phyloP scores from a whole-genome alignment of 1,140 invertebrate species.

The Drosophila tristis region DNA sequence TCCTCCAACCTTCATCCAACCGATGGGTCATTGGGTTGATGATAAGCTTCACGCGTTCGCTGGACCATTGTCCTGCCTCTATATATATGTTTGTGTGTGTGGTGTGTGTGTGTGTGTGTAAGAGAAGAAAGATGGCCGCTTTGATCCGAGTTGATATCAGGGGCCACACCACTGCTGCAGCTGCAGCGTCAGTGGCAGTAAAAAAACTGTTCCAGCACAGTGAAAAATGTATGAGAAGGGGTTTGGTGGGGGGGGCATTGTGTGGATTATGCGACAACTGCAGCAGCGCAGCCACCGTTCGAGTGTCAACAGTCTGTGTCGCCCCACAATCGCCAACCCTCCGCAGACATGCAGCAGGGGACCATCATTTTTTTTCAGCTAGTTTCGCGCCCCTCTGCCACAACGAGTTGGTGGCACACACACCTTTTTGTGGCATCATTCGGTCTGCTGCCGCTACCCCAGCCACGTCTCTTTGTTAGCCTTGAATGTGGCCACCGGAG shows the following conservation, averaged over 20 bases:
- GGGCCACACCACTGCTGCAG: slow-evolving; percentile 47
- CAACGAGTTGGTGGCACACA: slow-evolving; percentile 34
- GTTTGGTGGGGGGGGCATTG: slow-evolving; percentile 23
- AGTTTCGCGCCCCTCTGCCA: slow-evolving; percentile 37
- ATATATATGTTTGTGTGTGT: slow-evolving; percentile 24
- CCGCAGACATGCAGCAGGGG: background rate
- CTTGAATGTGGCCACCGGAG: slow-evolving; percentile 43
- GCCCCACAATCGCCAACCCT: slow-evolving; percentile 12
- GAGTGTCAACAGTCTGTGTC: slow-evolving; percentile 60
- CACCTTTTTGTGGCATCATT: slow-evolving; percentile 16
- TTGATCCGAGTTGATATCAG: slow-evolving; percentile 78
- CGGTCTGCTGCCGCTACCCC: background rate
- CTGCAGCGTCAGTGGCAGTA: slow-evolving; percentile 31
- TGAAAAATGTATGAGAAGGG: background rate
- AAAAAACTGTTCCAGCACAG: slow-evolving; percentile 10
- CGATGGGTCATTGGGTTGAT: slow-evolving; percentile 71
- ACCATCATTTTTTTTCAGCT: slow-evolving; percentile 48
- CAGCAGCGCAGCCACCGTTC: slow-evolving; percentile 50
- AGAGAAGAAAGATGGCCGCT: slow-evolving; percentile 77
- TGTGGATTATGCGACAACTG: slow-evolving; percentile 81
- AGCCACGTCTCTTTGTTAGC: slow-evolving; percentile 4
- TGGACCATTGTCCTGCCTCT: slow-evolving; percentile 63
- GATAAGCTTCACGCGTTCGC: slow-evolving; percentile 78
- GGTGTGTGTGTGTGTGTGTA: slow-evolving; percentile 21
- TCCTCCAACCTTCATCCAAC: background rate